Percentiles rank a stretch among this genome's conserved stretches.
These are phyloP conservation scores for Heteractis magnifica DNA, from an alignment of 92 coral and sea anemone species.

Conservation along the genomic window DNA sequence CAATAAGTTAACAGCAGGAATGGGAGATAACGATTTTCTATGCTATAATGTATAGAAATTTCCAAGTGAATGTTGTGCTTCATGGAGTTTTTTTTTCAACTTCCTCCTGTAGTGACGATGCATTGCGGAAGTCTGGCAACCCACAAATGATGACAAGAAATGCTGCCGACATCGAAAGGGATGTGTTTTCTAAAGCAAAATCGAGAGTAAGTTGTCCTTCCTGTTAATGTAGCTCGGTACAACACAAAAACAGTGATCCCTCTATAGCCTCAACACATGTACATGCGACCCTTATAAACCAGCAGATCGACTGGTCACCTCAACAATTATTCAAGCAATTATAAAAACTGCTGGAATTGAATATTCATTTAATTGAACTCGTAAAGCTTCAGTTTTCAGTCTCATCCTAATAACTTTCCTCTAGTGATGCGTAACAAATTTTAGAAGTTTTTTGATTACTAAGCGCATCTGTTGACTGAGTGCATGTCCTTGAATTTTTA, in stretches of 20 bases:
- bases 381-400: no score
- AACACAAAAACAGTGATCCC: not conserved
- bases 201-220: constrained; percentile 35
- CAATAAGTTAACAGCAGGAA: not conserved
- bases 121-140: constrained; percentile 66
- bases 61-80: not conserved
- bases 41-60: not conserved
- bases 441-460: no score
- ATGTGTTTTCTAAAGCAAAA: constrained; percentile 64
- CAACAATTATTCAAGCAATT: not conserved
- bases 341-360: not conserved
- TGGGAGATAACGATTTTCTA: not conserved
- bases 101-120: constrained; percentile 61
- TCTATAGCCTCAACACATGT: not conserved
- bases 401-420: no score
- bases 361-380: not conserved
- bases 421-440: no score
- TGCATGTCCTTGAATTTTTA: no score
- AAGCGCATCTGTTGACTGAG: no score
- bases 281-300: constrained; percentile 1
- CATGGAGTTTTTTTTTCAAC: not conserved
- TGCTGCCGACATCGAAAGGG: constrained; percentile 71
- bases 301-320: not conserved
- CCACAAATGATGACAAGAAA: constrained; percentile 68
- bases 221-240: not conserved